Conservation (phyloP, 1,140 invertebrate species). For the Sycophila sp. region DNA sequence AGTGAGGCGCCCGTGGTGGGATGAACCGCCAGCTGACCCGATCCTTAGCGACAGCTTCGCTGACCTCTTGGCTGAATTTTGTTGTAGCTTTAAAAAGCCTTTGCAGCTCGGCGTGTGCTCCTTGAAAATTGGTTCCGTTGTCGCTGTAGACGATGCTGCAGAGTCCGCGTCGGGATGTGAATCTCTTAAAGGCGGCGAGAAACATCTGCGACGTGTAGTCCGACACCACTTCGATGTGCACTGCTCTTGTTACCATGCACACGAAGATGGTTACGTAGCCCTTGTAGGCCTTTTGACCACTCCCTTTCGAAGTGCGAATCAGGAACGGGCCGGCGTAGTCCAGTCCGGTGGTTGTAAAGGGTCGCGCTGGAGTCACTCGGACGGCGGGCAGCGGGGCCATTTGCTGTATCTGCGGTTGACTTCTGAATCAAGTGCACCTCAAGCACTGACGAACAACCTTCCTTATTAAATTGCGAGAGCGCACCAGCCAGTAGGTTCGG, state of each 20-base stretch:
- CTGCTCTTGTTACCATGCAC: no score
- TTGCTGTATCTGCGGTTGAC: not conserved
- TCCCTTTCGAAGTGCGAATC: slow-evolving; percentile 22
- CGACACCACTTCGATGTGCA: slow-evolving; percentile 47
- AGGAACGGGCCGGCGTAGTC: slow-evolving; percentile 17
- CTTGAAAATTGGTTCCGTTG: no score
- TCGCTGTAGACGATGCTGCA: not conserved
- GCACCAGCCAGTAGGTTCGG: not conserved
- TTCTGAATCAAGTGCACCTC: not conserved
- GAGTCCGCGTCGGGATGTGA: slow-evolving; percentile 4
- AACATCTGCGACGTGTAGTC: slow-evolving; percentile 43
- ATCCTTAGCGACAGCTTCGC: no score
- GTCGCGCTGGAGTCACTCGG: not conserved
- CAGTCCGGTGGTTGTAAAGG: not conserved
- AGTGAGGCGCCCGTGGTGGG: no score
- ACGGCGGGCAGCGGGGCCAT: slow-evolving; percentile 3
- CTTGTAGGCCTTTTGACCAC: slow-evolving; percentile 15
- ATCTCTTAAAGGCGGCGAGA: slow-evolving; percentile 27
- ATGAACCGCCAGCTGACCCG: no score
- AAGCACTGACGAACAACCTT: not conserved
- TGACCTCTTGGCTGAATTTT: no score
- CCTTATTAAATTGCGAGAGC: no score
- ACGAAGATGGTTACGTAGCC: no score
- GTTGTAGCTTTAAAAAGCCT: not conserved
- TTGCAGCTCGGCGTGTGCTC: no score